A percentile compares a stretch with the other conserved stretches of the same genome.
Conservation (phyloP, 2,113 vertebrate species). For the Emydocephalus ijimae region DNA sequence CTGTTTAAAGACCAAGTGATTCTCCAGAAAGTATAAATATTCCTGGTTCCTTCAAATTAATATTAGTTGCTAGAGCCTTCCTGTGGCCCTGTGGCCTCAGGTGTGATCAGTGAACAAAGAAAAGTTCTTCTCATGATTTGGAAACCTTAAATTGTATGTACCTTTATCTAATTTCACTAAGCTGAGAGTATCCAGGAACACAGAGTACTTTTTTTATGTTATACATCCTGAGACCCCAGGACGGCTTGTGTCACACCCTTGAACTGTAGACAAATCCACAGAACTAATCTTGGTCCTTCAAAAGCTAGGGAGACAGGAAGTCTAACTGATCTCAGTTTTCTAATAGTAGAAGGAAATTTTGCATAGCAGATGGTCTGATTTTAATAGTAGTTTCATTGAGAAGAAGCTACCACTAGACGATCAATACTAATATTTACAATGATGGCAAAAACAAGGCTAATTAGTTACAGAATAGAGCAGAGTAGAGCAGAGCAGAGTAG, state of each 20-base stretch:
- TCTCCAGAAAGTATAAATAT: constrained; percentile 50
- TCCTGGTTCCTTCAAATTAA: not conserved
- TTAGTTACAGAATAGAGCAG: not conserved
- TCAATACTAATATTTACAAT: not conserved
- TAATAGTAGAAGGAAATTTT: not conserved
- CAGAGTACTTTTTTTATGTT: not conserved
- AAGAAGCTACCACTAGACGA: not conserved
- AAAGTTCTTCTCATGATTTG: not conserved
- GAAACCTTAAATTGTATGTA: not conserved
- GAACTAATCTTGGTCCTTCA: not conserved
- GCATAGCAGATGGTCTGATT: not conserved
- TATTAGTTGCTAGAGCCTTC: not conserved
- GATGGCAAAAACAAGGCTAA: not conserved
- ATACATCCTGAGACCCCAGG: not conserved
- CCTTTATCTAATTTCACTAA: not conserved
- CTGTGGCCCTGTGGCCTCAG: not conserved
- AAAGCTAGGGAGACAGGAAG: not conserved
- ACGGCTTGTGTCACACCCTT: not conserved
- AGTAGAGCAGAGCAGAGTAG: too few species aligned
- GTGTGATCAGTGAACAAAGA: not conserved
- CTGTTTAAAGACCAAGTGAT: constrained; percentile 68
- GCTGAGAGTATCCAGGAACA: not conserved
- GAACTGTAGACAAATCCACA: not conserved
- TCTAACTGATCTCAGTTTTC: not conserved
- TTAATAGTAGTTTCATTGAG: not conserved